Percentiles rank a stretch among this genome's conserved stretches.
These are phyloP conservation scores for Cryptoprocta ferox DNA, from an alignment of 2,797 vertebrate species.

Conservation along the genomic window DNA sequence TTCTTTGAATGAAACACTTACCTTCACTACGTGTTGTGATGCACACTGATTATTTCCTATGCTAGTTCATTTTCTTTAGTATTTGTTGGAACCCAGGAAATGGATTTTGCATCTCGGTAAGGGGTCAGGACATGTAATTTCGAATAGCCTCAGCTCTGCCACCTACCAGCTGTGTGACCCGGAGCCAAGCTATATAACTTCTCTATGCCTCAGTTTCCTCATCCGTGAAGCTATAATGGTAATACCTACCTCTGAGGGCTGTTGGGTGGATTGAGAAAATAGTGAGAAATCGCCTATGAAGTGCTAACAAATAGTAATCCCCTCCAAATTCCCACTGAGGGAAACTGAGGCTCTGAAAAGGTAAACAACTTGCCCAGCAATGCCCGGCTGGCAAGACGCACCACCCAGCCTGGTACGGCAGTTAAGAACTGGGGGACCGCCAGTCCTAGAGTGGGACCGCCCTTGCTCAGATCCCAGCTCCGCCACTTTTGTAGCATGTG, in stretches of 20 bases:
- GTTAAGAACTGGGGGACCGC: background rate
- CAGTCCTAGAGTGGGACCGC: background rate
- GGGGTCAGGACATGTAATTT: conserved; percentile 25
- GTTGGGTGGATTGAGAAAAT: background rate
- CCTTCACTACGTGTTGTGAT: conserved; percentile 33
- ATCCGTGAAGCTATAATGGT: background rate
- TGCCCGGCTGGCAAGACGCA: background rate
- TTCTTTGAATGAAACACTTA: conserved; percentile 65
- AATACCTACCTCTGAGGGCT: conserved; percentile 4
- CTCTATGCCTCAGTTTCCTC: conserved; percentile 41
- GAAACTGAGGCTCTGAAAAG: conserved; percentile 31
- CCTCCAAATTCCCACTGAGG: background rate
- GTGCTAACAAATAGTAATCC: background rate
- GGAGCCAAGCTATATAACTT: conserved; percentile 6
- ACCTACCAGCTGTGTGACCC: conserved; percentile 49
- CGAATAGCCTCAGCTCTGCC: conserved; percentile 44
- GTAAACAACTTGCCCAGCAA: conserved; percentile 26
- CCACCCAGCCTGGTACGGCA: background rate
- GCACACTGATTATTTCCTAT: background rate
- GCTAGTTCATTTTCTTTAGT: conserved; percentile 32
- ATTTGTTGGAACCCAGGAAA: conserved; percentile 53
- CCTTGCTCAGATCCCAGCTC: background rate
- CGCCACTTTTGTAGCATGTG: background rate
- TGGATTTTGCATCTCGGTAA: conserved; percentile 39
- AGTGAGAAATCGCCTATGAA: background rate